Base-by-base conservation (phyloP, 2,797 vertebrate genomes). In the Amblyopsis hoosieri region DNA sequence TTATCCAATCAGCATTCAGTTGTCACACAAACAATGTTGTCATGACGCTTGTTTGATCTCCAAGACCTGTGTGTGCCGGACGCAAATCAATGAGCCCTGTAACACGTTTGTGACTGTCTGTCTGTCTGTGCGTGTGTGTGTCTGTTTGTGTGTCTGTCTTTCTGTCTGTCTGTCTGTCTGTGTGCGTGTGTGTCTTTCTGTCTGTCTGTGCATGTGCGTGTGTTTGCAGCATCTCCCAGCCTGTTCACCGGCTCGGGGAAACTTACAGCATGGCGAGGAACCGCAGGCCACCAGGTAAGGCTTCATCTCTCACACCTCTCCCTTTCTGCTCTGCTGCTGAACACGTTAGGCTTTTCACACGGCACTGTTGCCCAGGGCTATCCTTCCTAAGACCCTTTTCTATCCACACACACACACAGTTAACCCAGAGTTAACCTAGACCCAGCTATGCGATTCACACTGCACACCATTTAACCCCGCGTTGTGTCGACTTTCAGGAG, bases 161-260 rank as follows among this genome's bases (percentile, higher is more conserved):
- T 52, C 1, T 74, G 31, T 76, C 3, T 75, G 8, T 19, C 17
- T 19, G 1, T 69, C 0, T 74, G 42, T 54, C 1, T 54, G 29
- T 52, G 1, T 54, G 29, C 49, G 1, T 75, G 8, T 78, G 60
- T 69, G 47, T 78, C 14, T 76, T 61, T 62, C 62, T 79, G 57
- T 78, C 84, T 46, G 81, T 91, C 11, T 54, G 1, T 50, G 1
- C 19, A 7, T 52, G 50, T 53, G 51, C 3, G 51, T 23, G 7
- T 78, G 61, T 69, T 0, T 74, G 42, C 58, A 86, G 73, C 45
- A 47, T 78, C 14, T 76, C 64, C 62, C 63, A 79, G 56, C 79
- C 85, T 46, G 81, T 91, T 56, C 65, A 85, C 52, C 76, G 64
- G 17, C 82, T 90, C 0, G 89, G 86, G 67, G 89, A 92, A 78